phyloP scores from a whole-genome alignment of 2,888 invertebrate species.

The Leucophora obtusa region DNA sequence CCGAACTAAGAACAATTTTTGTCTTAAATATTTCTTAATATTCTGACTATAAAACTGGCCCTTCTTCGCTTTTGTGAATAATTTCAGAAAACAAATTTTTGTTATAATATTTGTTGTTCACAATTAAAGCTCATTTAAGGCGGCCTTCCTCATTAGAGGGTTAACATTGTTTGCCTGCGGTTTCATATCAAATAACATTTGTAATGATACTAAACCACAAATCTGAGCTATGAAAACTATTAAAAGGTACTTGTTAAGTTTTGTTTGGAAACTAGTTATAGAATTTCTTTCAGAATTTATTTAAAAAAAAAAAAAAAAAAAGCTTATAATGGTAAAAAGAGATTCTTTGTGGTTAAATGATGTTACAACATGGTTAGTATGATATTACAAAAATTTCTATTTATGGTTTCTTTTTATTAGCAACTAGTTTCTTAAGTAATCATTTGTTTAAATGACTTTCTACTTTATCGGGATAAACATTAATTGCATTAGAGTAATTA shows the following conservation, averaged over 20 bases:
- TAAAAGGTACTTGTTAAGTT: constrained; percentile 6
- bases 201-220: constrained; percentile 19
- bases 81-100: too few species aligned
- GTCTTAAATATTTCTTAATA: too few species aligned
- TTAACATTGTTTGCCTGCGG: constrained; percentile 51
- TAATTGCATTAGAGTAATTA: too few species aligned
- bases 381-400: constrained; percentile 31
- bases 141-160: background rate
- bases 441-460: constrained; percentile 15
- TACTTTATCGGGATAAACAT: too few species aligned
- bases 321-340: background rate
- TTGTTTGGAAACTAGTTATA: constrained; percentile 38
- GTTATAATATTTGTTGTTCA: too few species aligned
- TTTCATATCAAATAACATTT: constrained; percentile 55
- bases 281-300: constrained; percentile 35
- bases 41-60: too few species aligned
- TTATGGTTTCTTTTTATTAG: constrained; percentile 20
- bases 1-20: too few species aligned
- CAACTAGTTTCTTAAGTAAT: constrained; percentile 26
- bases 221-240: constrained; percentile 5
- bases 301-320: background rate
- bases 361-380: background rate
- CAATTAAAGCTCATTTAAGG: too few species aligned
- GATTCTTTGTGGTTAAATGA: constrained; percentile 8
- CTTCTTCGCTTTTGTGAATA: too few species aligned